A percentile compares a stretch with the other conserved stretches of the same genome.
phyloP scores from a whole-genome alignment of 2,888 invertebrate species.

The Troides helena region DNA sequence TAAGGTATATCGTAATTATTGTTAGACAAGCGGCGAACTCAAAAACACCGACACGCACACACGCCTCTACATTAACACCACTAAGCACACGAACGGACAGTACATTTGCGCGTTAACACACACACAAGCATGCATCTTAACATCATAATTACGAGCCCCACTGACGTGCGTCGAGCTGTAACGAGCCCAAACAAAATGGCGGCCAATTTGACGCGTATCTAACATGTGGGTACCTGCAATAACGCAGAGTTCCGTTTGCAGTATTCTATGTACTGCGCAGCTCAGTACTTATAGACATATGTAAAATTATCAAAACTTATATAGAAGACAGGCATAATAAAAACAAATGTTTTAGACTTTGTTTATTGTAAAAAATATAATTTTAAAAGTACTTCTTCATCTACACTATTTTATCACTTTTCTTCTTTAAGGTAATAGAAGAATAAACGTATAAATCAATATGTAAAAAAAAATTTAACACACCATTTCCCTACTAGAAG shows the following conservation, averaged over 20 bases:
- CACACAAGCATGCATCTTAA: constrained; percentile 47
- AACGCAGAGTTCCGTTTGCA: constrained; percentile 3
- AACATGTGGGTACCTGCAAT: constrained; percentile 31
- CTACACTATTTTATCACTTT: too few species aligned
- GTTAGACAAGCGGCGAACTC: constrained; percentile 69
- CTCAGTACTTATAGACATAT: too few species aligned
- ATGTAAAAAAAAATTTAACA: too few species aligned
- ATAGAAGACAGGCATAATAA: too few species aligned
- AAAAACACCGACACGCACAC: constrained; percentile 72
- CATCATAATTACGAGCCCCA: constrained; percentile 77
- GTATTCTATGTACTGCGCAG: background rate
- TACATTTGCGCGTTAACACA: constrained; percentile 54
- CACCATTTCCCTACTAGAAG: too few species aligned
- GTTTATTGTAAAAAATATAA: too few species aligned
- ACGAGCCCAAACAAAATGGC: constrained; percentile 79
- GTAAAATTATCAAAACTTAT: too few species aligned
- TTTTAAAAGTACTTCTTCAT: too few species aligned
- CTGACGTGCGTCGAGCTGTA: constrained; percentile 77
- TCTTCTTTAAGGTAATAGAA: too few species aligned
- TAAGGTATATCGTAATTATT: constrained; percentile 78
- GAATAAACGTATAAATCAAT: too few species aligned
- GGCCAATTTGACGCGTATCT: constrained; percentile 63
- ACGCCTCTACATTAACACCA: constrained; percentile 41
- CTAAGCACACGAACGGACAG: constrained; percentile 40
- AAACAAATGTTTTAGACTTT: too few species aligned